Evolutionary conservation across 2,113 vertebrate genomes (phyloP).

Genomic region (Vidua macroura): DNA sequence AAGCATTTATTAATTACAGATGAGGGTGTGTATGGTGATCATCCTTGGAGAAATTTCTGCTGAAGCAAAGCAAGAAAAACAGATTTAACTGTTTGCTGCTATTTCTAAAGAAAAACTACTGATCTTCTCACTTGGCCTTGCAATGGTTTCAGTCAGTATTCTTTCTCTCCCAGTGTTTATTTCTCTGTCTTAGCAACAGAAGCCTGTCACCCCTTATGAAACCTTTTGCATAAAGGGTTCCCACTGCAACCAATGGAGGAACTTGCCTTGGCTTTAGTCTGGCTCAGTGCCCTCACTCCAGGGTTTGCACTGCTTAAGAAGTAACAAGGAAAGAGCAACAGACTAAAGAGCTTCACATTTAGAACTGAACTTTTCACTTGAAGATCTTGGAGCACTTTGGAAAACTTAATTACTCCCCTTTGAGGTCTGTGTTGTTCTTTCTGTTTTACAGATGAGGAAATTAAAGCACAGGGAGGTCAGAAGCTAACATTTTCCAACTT

Average conservation of each 20-base stretch:
- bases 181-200: background rate
- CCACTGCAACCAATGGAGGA: background rate
- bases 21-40: background rate
- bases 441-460: background rate
- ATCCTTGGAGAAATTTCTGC: background rate
- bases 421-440: background rate
- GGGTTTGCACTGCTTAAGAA: background rate
- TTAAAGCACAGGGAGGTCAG: background rate
- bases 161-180: background rate
- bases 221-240: background rate
- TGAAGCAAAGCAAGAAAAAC: background rate
- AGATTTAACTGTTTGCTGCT: slow-evolving; percentile 7
- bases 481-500: background rate
- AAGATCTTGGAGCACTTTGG: background rate
- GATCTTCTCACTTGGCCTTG: background rate
- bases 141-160: background rate
- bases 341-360: background rate
- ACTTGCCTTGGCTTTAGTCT: background rate
- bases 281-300: background rate
- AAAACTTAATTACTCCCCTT: background rate
- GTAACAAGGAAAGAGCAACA: background rate
- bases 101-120: background rate
- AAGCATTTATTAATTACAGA: slow-evolving; percentile 59
- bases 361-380: background rate
- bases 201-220: background rate